A percentile compares a stretch with the other conserved stretches of the same genome.
These are phyloP conservation scores for Arctia plantaginis DNA, from an alignment of 2,888 invertebrate genomes.

Conservation along the genomic window DNA sequence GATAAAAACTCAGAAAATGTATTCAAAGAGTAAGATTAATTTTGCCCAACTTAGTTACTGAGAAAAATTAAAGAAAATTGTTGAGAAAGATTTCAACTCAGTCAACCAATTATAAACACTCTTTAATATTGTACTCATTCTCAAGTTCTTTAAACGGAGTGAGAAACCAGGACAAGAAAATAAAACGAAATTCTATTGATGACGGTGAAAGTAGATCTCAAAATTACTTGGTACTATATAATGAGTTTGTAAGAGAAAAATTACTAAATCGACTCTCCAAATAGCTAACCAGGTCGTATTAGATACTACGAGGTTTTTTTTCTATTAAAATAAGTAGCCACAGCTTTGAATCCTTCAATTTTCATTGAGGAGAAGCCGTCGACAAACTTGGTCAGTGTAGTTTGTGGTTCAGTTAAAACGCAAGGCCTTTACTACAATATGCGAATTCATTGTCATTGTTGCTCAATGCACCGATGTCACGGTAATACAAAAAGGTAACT, in stretches of 20 bases:
- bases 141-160: not conserved
- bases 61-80: not conserved
- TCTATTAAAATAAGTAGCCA: not conserved
- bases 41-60: not conserved
- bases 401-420: not conserved
- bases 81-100: not conserved
- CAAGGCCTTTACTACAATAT: not conserved
- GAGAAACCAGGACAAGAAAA: not conserved
- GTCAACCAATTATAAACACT: too few species aligned
- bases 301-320: too few species aligned
- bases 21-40: not conserved
- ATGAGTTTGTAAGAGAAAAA: not conserved
- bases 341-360: not conserved
- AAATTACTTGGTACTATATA: not conserved
- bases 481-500: conserved; percentile 1
- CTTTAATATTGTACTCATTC: too few species aligned
- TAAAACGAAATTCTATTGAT: not conserved
- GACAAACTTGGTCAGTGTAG: not conserved
- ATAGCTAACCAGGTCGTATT: too few species aligned
- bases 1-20: not conserved
- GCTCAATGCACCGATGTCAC: not conserved
- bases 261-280: not conserved
- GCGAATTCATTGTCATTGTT: not conserved
- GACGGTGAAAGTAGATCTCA: not conserved
- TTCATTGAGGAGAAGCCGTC: not conserved